Evolutionary conservation across 2,888 invertebrate species (phyloP).

Genomic region (Caprella mutica): DNA sequence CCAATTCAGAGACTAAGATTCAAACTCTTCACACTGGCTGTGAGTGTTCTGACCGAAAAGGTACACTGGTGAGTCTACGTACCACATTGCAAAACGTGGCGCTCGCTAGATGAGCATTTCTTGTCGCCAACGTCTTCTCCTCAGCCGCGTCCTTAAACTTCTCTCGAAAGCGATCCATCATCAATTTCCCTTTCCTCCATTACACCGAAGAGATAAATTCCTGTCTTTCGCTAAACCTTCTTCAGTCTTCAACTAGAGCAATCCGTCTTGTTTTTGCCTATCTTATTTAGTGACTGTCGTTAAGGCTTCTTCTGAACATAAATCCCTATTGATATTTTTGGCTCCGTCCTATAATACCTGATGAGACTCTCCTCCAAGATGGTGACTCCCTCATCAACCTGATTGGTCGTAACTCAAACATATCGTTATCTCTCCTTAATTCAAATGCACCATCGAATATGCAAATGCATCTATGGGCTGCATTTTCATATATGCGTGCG

Average conservation of each 20-base stretch:
- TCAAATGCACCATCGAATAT: too few relatives aligned
- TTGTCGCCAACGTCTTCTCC: constrained; percentile 12
- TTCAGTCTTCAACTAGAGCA: constrained; percentile 11
- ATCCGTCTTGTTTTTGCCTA: constrained; percentile 14
- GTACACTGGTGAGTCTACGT: too few relatives aligned
- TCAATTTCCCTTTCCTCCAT: constrained; percentile 13
- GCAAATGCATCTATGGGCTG: too few relatives aligned
- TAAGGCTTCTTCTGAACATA: constrained; percentile 13
- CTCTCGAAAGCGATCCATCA: constrained; percentile 6
- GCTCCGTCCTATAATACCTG: background rate
- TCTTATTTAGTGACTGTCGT: constrained; percentile 14
- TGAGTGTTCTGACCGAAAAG: too few relatives aligned
- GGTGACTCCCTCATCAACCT: too few relatives aligned
- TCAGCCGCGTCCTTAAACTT: constrained; percentile 5
- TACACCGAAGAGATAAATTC: constrained; percentile 13
- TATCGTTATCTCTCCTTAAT: too few relatives aligned
- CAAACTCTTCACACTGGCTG: too few relatives aligned
- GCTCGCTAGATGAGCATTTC: constrained; percentile 13
- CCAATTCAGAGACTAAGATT: too few relatives aligned
- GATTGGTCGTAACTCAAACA: too few relatives aligned
- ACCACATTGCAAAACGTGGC: too few relatives aligned
- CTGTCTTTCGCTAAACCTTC: constrained; percentile 12
- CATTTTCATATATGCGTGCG: too few relatives aligned
- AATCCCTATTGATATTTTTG: constrained; percentile 13
- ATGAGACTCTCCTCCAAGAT: too few relatives aligned